Evolutionary conservation across 2,888 invertebrate genomes (phyloP), one percentile per base, ranked within the genome.

Genomic region (Smittia aterrima): DNA sequence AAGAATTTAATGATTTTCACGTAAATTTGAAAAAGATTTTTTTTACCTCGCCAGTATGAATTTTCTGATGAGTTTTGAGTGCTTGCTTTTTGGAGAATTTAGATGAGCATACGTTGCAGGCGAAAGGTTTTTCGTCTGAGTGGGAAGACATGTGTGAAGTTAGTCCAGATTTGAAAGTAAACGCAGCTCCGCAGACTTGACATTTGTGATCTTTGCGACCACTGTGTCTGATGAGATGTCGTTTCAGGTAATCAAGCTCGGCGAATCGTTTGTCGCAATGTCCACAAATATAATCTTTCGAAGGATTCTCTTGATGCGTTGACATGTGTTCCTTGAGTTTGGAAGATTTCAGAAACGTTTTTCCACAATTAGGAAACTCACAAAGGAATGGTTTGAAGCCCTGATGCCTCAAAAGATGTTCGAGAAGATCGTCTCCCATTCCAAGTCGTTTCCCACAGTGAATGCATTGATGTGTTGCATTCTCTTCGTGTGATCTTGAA

Each of bases 401-500:
- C 20, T 72, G 13, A 16, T 72, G 72, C 7, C 72, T 1, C 38
- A 72, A 11, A 20, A 72, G n/a, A 22, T 72, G 72, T 38, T 72
- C 72, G 24, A 72, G 58, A 20, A 72, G 32, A 40, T 72, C 72
- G 27, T 72, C 62, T 1, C 72, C 72, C 47, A 72, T 27, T 24
- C 72, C 72, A 32, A 62, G 38, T 22, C n/a, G 24, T 16, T 40
- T 32, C 7, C 72, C 72, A 40, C 72, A 72, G n/a, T 62, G n/a
- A 16, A 32, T 24, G 18, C 72, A 72, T 11, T 18, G 7, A 62
- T 72, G 54, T 24, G 72, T 72, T 38, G 72, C 72, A 62, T 72
- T 72, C 58, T 72, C 72, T 16, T 13, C 20, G 22, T 72, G 72
- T 9, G 22, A 13, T 24, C 38, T 58, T 0, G 72, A 20, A 40